Base-by-base conservation (phyloP, 2,797 vertebrate species). In the Sebastiscus albofasciatus region DNA sequence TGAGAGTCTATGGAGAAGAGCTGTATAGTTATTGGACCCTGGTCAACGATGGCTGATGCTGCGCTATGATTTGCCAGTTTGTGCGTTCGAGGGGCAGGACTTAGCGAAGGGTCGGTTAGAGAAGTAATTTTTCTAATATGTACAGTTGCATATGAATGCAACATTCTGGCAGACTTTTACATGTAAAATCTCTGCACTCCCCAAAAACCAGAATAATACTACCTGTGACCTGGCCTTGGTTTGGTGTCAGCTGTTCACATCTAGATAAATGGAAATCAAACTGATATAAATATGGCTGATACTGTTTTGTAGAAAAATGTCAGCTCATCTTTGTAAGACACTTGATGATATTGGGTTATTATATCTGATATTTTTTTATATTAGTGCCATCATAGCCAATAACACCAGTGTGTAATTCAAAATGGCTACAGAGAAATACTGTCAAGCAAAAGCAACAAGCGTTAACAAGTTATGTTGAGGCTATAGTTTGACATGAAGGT, bases 401-500 rank as follows among this genome's bases (percentile, higher is more conserved):
- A 22, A 18, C 12, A 59, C 18, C 1, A 26, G 13, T 18, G 7
- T 52, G 18, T 11, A 54, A 36, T 69, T 31, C 26, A 78, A 64
- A 68, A 64, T 73, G 34, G 68, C 24, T 9, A 31, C 18, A 73
- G 55, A 49, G 24, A 31, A 4, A 67, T 24, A 18, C 33, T 62
- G 33, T 59, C 26, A 65, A 49, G 27, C 26, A 52, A 72, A 75
- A 56, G 34, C 62, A 81, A 36, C 29, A 46, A 58, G 29, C 67
- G 10, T 49, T 54, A 29, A 67, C 7, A 22, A 55, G 12, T 58
- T 64, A 60, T 69, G 20, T 34, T 29, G 6, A 67, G 52, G 39
- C 22, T 76, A 9, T 62, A 79, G 67, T 72, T 67, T 73, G 18
- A 72, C 72, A 42, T 64, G 10, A 68, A 42, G n/a, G 67, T 72